phyloP scores from a whole-genome alignment of 2,888 invertebrate genomes.

The Halictus ligatus region DNA sequence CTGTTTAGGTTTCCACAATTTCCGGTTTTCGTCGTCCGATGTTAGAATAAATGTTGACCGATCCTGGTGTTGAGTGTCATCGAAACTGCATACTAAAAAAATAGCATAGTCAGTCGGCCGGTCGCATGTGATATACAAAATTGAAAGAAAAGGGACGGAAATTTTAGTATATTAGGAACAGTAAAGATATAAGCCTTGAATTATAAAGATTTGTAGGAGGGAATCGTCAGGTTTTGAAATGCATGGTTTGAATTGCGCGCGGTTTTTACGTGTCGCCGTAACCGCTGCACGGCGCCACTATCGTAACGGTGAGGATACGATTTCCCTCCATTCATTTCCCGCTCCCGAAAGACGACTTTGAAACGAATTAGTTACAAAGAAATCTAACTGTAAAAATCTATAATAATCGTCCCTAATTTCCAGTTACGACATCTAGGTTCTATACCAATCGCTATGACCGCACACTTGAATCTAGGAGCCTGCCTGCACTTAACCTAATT shows the following conservation, averaged over 20 bases:
- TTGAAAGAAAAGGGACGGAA: background rate
- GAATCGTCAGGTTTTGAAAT: background rate
- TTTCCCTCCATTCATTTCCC: background rate
- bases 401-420: background rate
- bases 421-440: background rate
- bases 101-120: background rate
- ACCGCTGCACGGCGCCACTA: background rate
- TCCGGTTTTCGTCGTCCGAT: background rate
- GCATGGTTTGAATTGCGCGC: too few species aligned
- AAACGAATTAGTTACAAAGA: background rate
- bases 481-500: slow-evolving; percentile 10
- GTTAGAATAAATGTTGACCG: background rate
- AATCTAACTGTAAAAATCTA: background rate
- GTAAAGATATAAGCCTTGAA: background rate
- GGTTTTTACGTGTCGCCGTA: background rate
- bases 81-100: background rate
- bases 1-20: background rate
- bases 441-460: background rate
- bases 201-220: background rate
- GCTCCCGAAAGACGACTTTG: background rate
- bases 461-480: background rate
- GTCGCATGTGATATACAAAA: too few species aligned
- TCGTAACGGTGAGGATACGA: background rate
- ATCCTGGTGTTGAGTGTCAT: background rate
- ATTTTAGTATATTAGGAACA: background rate